These are phyloP conservation scores for Tillus elongatus DNA, from an alignment of 2,888 invertebrate genomes.

Conservation along the genomic window DNA sequence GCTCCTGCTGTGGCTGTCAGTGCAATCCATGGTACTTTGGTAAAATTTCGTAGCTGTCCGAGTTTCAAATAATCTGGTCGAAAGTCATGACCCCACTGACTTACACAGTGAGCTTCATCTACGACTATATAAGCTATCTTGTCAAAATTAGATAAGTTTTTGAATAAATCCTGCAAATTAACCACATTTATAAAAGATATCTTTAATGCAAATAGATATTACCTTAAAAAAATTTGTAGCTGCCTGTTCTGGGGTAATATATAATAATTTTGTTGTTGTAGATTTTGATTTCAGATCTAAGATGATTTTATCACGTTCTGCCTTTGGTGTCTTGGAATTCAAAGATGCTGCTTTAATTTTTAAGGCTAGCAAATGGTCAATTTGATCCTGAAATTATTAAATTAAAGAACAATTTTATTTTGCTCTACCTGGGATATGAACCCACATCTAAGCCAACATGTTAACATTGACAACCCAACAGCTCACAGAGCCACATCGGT, in stretches of 20 bases:
- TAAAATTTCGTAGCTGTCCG: conserved; percentile 58
- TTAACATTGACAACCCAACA: too few species aligned
- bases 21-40: conserved; percentile 75
- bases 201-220: too few species aligned
- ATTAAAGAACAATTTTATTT: conserved; percentile 5
- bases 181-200: too few species aligned
- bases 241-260: conserved; percentile 95
- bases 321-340: conserved; percentile 79
- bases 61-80: conserved; percentile 89
- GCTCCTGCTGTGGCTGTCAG: conserved; percentile 90
- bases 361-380: conserved; percentile 69
- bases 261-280: conserved; percentile 76
- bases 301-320: conserved; percentile 68
- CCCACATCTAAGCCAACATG: too few species aligned
- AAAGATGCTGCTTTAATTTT: conserved; percentile 80
- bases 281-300: conserved; percentile 59
- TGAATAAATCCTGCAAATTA: conserved; percentile 49
- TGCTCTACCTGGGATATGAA: too few species aligned
- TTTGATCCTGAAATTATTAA: conserved; percentile 63
- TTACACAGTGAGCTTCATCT: conserved; percentile 97
- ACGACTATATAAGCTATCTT: conserved; percentile 85
- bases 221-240: conserved; percentile 66
- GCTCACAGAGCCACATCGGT: too few species aligned
- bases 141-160: conserved; percentile 61
- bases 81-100: conserved; percentile 99